Conservation (phyloP, 1,140 invertebrate genomes). For the Phocides pigmalion region DNA sequence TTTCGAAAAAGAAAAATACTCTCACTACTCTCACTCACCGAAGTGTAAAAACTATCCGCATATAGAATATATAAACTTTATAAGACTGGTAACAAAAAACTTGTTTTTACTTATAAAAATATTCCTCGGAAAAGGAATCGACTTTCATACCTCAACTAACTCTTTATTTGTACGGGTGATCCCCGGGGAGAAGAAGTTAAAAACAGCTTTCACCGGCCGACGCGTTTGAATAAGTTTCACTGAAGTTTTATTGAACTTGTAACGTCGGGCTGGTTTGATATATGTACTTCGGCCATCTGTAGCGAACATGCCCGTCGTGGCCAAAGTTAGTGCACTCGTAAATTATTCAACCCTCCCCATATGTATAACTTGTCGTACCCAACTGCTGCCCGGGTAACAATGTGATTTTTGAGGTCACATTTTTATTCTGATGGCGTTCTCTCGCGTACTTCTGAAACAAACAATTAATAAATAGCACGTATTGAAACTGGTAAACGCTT, state of each 20-base stretch:
- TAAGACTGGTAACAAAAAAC: constrained; percentile 36
- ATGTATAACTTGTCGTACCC: constrained; percentile 64
- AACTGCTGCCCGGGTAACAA: constrained; percentile 57
- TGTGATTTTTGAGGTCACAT: constrained; percentile 52
- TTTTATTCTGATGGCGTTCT: constrained; percentile 22
- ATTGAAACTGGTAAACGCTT: not conserved
- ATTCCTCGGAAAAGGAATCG: constrained; percentile 54
- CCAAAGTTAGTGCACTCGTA: constrained; percentile 77
- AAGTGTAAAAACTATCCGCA: constrained; percentile 8
- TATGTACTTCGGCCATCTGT: constrained; percentile 73
- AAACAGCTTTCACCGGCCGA: constrained; percentile 83
- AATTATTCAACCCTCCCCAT: constrained; percentile 78
- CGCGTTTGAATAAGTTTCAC: constrained; percentile 81
- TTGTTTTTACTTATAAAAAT: constrained; percentile 43
- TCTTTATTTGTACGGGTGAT: constrained; percentile 78
- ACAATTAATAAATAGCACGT: constrained; percentile 24
- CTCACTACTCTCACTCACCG: not conserved
- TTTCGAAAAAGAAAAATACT: not conserved
- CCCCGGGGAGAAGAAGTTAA: constrained; percentile 75
- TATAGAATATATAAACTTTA: constrained; percentile 21
- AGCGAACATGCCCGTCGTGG: constrained; percentile 56
- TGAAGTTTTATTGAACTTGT: constrained; percentile 82
- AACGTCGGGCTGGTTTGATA: constrained; percentile 78
- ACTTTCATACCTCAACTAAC: constrained; percentile 69
- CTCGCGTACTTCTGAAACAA: constrained; percentile 25